Evolutionary conservation across 2,888 invertebrate genomes (phyloP), one percentile per base, ranked within the genome.

Genomic region (Brenthis hecate): DNA sequence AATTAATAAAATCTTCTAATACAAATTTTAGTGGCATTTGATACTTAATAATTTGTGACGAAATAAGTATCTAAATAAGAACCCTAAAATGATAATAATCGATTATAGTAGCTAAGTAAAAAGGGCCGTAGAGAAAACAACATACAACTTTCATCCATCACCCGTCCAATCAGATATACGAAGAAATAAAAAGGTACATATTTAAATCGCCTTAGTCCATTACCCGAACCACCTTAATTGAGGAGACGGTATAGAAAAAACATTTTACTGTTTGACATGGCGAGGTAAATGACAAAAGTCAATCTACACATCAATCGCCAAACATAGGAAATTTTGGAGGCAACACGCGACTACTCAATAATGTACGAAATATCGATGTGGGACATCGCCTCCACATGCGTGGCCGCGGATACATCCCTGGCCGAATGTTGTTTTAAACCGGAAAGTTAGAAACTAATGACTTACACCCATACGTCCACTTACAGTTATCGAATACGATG

Each of bases 301-400:
- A 91, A 92, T 92, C 92, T 92, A 92, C 88, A 91, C 91, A 91
- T 89, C 92, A 91, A 91, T 91, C 91, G 92, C 91, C 92, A 92
- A 92, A 92, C 92, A 91, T 90, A 89, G 86, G 86, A 92, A 91
- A 90, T 92, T 92, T 87, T 86, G 92, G 85, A 87, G 90, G 90
- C 81, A 85, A 80, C 92, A 92, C 92, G 92, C 92, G 85, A 91
- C 86, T 90, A 82, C 84, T 92, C 84, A 92, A 92, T 92, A 91
- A 92, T 92, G 90, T 87, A 92, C 83, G 88, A 86, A 87, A 86
- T 92, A 92, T 92, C 91, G 92, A 92, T 89, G 90, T 92, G 88
- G 91, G 90, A 77, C 91, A 91, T 89, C 91, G 81, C 85, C 80
- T 72, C 82, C 80, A 74, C 77, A 78, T 85, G 87, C 87, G 87